Evolutionary conservation across 2,113 vertebrate genomes (phyloP).

Genomic region (Circaetus cinerascens): DNA sequence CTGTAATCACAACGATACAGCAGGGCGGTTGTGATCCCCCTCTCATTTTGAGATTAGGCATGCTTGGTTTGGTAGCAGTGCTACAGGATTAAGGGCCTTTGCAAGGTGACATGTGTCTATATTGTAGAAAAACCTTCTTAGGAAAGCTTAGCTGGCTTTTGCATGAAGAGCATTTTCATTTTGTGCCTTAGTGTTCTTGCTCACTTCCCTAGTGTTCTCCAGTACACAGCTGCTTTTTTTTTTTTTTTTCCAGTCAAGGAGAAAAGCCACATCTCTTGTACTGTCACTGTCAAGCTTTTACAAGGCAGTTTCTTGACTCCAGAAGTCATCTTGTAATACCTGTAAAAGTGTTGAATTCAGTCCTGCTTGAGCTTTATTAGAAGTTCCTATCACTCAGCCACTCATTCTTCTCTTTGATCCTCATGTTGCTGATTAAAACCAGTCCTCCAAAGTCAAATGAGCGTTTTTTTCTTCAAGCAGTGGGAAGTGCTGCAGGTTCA

Average conservation of each 20-base stretch:
- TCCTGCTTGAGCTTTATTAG: neutral
- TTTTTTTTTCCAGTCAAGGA: neutral
- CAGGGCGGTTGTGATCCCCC: neutral
- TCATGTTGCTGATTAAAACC: neutral
- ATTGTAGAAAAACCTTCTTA: neutral
- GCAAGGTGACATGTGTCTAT: fast-evolving
- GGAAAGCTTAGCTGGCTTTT: neutral
- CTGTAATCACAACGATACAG: fast-evolving
- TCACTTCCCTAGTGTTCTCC: neutral
- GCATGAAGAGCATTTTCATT: neutral
- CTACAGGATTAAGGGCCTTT: neutral
- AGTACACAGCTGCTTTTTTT: neutral
- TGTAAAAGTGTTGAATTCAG: neutral
- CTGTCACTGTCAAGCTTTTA: neutral
- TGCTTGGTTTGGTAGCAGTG: neutral
- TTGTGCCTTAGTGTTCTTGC: too few species aligned
- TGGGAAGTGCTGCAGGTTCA: neutral
- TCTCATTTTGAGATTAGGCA: neutral
- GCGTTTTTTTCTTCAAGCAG: neutral
- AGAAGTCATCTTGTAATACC: neutral
- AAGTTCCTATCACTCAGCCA: neutral
- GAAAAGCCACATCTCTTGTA: neutral
- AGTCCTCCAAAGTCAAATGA: neutral
- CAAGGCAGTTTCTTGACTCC: neutral
- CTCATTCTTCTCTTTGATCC: neutral